Base-by-base conservation (phyloP, 1,140 invertebrate species). In the Orussus abietinus region DNA sequence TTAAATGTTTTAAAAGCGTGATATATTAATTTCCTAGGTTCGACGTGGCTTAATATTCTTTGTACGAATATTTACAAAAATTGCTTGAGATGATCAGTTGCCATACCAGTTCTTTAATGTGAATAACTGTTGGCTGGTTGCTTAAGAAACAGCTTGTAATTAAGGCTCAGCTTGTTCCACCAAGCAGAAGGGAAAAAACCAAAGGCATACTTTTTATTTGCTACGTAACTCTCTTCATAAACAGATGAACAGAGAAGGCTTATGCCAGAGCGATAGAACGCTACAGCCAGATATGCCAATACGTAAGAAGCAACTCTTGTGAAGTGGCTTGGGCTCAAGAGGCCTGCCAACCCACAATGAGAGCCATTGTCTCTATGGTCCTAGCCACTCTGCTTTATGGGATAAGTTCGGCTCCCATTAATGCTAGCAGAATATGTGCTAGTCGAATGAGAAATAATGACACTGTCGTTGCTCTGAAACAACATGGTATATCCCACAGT, bases 361-460 rank as follows among this genome's bases (percentile, higher is more conserved):
- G 45, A 55, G 49, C 44, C 51, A 55, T 59, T 61, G 56, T 62
- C 57, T 61, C 47, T 35, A 38, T 55, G 26, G 12, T 42, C 33
- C 37, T 61, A 41, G 50, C 55, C 37, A 42, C 34, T 39, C 42
- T 59, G 26, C 31, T 59, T 20, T 47, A 41, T 55, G 43, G 49
- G 35, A 55, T 57, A 47, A 53, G 42, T 20, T 52, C 42, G 39
- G 25, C 21, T 50, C 48, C 31, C 35, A 55, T 53, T 49, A 43
- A 53, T 52, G 59, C 64, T 13, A 49, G 41, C 47, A 58, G 49
- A 48, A 53, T 57, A 51, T 70, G 66, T 50, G 65, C 62, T 9
- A 55, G 55, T 28, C 47, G 45, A 37, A 62, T 55, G 38, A 62
- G 52, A 46, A 58, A 55, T 38, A 49, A 46, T 22, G 60, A 55